Evolutionary conservation across 2,797 vertebrate genomes (phyloP).

Genomic region (Sebastes ruberrimus): DNA sequence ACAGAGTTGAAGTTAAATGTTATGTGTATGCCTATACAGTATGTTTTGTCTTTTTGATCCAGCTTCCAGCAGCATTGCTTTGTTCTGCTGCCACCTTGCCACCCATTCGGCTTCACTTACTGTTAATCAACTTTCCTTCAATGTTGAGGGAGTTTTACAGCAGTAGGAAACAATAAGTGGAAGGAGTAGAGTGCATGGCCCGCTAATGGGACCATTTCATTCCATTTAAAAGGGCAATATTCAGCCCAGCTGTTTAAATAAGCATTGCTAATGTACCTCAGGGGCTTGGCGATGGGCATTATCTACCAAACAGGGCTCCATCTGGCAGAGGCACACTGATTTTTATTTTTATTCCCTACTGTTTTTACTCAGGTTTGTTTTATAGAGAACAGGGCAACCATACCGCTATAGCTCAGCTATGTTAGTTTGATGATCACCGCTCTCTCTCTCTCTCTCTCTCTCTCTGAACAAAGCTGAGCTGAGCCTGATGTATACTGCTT

Average conservation of each 20-base stretch:
- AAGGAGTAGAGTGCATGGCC: conserved; percentile 55
- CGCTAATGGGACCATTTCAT: conserved; percentile 73
- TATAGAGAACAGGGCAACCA: conserved; percentile 31
- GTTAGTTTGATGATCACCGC: conserved; percentile 30
- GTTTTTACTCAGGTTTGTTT: conserved; percentile 61
- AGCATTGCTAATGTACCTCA: conserved; percentile 73
- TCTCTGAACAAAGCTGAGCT: conserved; percentile 20
- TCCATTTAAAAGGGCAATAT: conserved; percentile 78
- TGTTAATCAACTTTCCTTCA: conserved; percentile 66
- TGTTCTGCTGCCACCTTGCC: conserved; percentile 33
- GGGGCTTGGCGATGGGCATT: conserved; percentile 61
- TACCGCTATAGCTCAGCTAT: conserved; percentile 1
- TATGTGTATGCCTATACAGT: background rate
- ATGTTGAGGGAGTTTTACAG: conserved; percentile 55
- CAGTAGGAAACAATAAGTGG: conserved; percentile 60
- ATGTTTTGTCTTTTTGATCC: conserved; percentile 26
- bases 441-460: background rate
- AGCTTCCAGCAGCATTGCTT: conserved; percentile 26
- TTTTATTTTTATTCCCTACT: conserved; percentile 53
- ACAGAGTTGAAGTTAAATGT: conserved; percentile 13
- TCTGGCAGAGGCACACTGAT: conserved; percentile 54
- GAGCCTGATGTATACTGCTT: conserved; percentile 11
- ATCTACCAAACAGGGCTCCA: conserved; percentile 68
- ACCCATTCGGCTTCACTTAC: conserved; percentile 47
- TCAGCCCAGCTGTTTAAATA: conserved; percentile 77